A percentile compares a stretch with the other conserved stretches of the same genome.
These are phyloP conservation scores for Drosophila eohydei DNA, from an alignment of 2,888 invertebrate species.

Conservation along the genomic window DNA sequence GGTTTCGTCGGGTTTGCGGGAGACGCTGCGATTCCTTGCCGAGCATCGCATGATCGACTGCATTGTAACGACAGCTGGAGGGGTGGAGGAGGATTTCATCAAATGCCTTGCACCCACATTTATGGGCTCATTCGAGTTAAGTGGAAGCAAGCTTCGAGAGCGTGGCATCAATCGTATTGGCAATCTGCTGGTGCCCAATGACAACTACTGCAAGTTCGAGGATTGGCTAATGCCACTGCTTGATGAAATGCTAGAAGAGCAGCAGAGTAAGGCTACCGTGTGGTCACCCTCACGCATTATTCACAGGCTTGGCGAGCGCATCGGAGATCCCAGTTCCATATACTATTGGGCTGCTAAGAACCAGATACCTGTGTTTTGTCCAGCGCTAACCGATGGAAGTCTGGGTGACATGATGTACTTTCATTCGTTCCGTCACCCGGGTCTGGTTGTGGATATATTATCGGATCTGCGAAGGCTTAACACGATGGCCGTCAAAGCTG, in stretches of 20 bases:
- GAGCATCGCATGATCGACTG: constrained; percentile 96
- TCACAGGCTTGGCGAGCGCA: constrained; percentile 92
- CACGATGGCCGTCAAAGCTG: constrained; percentile 96
- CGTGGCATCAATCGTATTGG: constrained; percentile 93
- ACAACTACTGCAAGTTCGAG: constrained; percentile 99
- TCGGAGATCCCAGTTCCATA: constrained; percentile 95
- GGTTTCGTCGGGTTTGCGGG: constrained; percentile 97
- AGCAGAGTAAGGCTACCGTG: constrained; percentile 88
- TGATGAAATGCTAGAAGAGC: constrained; percentile 95
- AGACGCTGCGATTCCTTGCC: constrained; percentile 94
- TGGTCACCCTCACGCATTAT: constrained; percentile 98
- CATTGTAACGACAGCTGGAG: constrained; percentile 98
- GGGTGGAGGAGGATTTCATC: constrained; percentile 99
- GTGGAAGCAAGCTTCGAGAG: constrained; percentile 91
- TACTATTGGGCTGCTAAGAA: constrained; percentile 99
- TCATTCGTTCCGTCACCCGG: constrained; percentile 96
- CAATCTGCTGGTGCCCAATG: constrained; percentile 98
- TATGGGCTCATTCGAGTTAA: constrained; percentile 94
- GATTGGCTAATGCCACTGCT: constrained; percentile 97
- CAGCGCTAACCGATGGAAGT: constrained; percentile 98
- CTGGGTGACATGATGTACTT: constrained; percentile 99
- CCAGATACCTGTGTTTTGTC: constrained; percentile 98
- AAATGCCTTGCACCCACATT: constrained; percentile 98
- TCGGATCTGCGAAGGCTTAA: constrained; percentile 96
- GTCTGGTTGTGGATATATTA: constrained; percentile 96